phyloP scores from a whole-genome alignment of 2,797 vertebrate genomes.

The Aselliscus stoliczkanus region DNA sequence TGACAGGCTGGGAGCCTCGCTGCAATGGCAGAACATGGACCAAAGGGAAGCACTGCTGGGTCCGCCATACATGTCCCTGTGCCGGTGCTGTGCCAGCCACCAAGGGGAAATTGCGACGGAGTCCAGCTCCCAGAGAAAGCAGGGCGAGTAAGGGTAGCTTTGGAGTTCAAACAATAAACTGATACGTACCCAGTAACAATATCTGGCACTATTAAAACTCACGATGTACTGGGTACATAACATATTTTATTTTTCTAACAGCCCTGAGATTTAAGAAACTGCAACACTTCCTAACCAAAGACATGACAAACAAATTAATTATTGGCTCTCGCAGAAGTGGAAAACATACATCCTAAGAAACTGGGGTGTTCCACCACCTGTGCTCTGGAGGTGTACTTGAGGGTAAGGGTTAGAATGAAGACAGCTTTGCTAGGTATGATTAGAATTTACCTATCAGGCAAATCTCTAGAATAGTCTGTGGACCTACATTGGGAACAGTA shows the following conservation, averaged over 20 bases:
- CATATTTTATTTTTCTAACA: not conserved
- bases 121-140: no score
- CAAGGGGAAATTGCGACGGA: not conserved
- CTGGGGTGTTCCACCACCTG: rapidly evolving
- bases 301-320: not conserved
- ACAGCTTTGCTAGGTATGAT: not conserved
- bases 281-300: not conserved
- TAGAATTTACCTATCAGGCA: not conserved
- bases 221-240: not conserved
- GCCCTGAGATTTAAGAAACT: not conserved
- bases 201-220: not conserved
- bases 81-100: not conserved
- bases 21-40: rapidly evolving
- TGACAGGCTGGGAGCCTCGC: not conserved
- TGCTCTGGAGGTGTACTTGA: no score
- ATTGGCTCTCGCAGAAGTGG: not conserved
- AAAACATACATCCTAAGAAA: not conserved
- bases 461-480: rapidly evolving
- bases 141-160: not conserved
- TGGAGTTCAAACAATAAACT: not conserved
- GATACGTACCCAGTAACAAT: not conserved
- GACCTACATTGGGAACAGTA: no score
- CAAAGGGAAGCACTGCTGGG: rapidly evolving
- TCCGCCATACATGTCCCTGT: no score
- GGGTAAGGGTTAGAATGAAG: not conserved